Percentiles rank a stretch among this genome's conserved stretches.
Conservation (phyloP, 2,888 invertebrate genomes). For the Diaperis boleti region DNA sequence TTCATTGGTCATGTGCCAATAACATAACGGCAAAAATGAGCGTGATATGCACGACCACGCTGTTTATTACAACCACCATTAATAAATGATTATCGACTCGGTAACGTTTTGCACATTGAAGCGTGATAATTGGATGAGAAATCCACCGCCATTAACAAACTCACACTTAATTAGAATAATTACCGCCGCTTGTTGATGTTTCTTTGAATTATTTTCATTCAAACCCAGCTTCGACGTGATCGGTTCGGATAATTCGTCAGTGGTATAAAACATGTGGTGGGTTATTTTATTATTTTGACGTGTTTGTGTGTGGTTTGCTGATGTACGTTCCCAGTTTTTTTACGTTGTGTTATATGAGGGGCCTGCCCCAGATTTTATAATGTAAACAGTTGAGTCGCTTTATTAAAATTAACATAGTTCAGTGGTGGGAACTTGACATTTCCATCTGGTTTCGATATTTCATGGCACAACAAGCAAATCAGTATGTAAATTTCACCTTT, state of each 20-base stretch:
- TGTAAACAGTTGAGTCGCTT: constrained; percentile 2
- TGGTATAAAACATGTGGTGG: constrained; percentile 6
- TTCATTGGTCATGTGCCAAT: background rate
- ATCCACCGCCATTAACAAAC: constrained; percentile 5
- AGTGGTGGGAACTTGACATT: constrained; percentile 26
- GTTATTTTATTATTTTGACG: constrained; percentile 13
- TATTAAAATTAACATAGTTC: constrained; percentile 15
- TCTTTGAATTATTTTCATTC: constrained; percentile 8
- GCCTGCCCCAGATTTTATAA: background rate
- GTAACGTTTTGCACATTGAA: constrained; percentile 2
- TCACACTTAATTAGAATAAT: constrained; percentile 21
- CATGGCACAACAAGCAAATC: constrained; percentile 15
- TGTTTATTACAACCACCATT: constrained; percentile 16
- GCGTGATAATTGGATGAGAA: constrained; percentile 21
- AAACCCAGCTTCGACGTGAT: no score
- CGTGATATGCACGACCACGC: constrained; percentile 9
- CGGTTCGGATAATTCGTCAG: background rate
- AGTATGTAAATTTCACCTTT: constrained; percentile 21
- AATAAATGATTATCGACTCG: constrained; percentile 12
- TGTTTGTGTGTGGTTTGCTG: background rate
- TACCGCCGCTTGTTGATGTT: background rate
- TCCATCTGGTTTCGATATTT: constrained; percentile 12
- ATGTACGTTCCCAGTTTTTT: background rate
- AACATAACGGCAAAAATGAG: background rate
- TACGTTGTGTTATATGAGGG: background rate